These are phyloP conservation scores for Rousettus leschenaultii DNA, from an alignment of 2,113 vertebrate species.

Conservation along the genomic window DNA sequence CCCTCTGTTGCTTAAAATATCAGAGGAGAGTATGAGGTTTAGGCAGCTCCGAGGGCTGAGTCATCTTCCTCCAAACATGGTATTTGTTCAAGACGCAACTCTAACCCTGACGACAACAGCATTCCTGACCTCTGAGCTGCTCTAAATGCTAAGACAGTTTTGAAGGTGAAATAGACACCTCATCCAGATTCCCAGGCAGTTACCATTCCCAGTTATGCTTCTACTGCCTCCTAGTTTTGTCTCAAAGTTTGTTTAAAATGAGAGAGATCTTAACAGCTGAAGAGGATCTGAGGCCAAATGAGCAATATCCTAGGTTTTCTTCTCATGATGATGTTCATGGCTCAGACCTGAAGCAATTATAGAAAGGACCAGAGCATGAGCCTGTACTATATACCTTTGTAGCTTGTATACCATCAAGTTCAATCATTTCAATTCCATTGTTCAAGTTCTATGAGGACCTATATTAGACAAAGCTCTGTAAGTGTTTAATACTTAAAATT, in stretches of 20 bases:
- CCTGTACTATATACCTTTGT: neutral
- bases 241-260: conserved; percentile 22
- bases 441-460: neutral
- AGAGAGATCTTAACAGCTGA: conserved; percentile 66
- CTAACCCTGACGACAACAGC: conserved; percentile 67
- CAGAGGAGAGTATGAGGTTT: conserved; percentile 67
- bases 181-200: conserved; percentile 15
- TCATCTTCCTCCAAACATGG: conserved; percentile 61
- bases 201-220: neutral
- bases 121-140: conserved; percentile 71
- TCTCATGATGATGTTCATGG: neutral
- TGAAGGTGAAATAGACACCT: conserved; percentile 63
- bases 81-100: conserved; percentile 65
- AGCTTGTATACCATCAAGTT: neutral
- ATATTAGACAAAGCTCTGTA: neutral
- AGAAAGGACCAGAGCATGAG: neutral
- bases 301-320: conserved; percentile 54
- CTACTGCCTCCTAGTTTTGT: neutral
- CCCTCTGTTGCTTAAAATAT: conserved; percentile 76
- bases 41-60: conserved; percentile 62
- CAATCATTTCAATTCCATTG: neutral
- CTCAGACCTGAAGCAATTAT: conserved; percentile 36
- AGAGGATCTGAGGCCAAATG: conserved; percentile 54
- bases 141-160: conserved; percentile 52
- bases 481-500: neutral